Base-by-base conservation (phyloP, 2,888 invertebrate species). In the Microplitis manilae region DNA sequence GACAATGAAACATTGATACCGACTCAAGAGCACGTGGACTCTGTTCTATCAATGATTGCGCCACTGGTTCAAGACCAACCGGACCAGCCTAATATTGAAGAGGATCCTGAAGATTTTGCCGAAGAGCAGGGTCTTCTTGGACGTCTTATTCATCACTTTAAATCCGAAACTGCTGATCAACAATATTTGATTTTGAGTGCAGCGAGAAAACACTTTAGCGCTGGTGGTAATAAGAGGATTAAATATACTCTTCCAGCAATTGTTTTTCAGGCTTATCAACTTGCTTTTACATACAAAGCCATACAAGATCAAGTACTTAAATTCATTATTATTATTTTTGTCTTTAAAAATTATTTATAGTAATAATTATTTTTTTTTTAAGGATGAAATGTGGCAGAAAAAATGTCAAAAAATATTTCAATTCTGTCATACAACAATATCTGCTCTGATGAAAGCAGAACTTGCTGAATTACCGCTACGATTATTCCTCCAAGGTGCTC, bases 401-500 rank as follows among this genome's bases (percentile, higher is more conserved):
- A 99, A 99, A 89, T 97, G 98, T 86, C 96, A 96, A 89, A 99
- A 98, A 91, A 98, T 99, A 82, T 97, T 99, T 91, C 97, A 98
- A 90, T 99, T 98, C 90, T 98, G 98, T 87, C 98, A 98, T 89
- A 96, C 97, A 85, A 98, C 98, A 0, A 97, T 99, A 85, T 95
- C 95, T 38, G 96, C 96, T 77, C 91, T 99, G 72, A 97, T 98
- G 73, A 98, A 99, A 90, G 98, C 97, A 0, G 99, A 99, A 88
- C 91, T 97, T 67, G 96, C 98, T 0, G 99, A 99, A 87, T 90
- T 99, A 76, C 97, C 99, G 0, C 91, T 99, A 62, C 93, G 99
- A 81, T 91, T 99, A 73, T 99, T 98, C 90, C 93, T 99, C 2
- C 98, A 99, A 91, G 99, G 98, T 2, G 98, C 98, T 0, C 91